Evolutionary conservation across 2,888 invertebrate species (phyloP).

Genomic region (Cosmorhoe ocellata): DNA sequence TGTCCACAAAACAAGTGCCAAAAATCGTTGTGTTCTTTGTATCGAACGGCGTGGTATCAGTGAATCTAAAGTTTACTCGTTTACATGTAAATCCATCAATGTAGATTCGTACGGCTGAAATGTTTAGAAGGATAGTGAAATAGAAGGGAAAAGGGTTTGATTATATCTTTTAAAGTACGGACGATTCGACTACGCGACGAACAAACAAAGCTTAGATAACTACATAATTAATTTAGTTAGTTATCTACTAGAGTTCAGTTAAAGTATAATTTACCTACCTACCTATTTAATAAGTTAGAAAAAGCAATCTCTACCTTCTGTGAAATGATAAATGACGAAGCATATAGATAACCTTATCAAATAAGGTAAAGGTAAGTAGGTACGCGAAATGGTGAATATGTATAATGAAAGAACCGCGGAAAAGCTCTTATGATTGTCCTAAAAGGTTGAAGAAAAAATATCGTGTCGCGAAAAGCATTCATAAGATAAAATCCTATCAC

Average conservation of each 20-base stretch:
- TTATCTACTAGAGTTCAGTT: no score
- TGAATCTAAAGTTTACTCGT: no score
- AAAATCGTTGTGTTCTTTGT: no score
- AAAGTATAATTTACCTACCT: no score
- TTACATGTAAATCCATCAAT: no score
- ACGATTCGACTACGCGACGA: slow-evolving; percentile 7
- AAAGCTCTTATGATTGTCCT: slow-evolving; percentile 9
- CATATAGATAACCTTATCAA: no score
- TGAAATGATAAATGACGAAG: not conserved
- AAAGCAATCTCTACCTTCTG: no score
- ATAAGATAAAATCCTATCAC: slow-evolving; percentile 39
- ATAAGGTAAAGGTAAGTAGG: no score
- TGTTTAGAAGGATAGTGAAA: slow-evolving; percentile 9
- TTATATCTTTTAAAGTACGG: slow-evolving; percentile 27
- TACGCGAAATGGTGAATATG: no score
- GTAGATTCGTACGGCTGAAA: not conserved
- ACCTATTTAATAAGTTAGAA: no score
- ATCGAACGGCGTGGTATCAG: no score
- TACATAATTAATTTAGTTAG: not conserved
- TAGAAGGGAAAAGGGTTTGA: slow-evolving; percentile 20
- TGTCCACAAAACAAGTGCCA: no score
- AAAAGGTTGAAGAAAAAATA: slow-evolving; percentile 35
- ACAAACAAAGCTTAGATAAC: slow-evolving; percentile 1
- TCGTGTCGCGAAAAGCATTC: slow-evolving; percentile 33
- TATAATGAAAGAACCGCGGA: not conserved